Conservation (phyloP, 2,888 invertebrate species). For the Athrips mouffetella region DNA sequence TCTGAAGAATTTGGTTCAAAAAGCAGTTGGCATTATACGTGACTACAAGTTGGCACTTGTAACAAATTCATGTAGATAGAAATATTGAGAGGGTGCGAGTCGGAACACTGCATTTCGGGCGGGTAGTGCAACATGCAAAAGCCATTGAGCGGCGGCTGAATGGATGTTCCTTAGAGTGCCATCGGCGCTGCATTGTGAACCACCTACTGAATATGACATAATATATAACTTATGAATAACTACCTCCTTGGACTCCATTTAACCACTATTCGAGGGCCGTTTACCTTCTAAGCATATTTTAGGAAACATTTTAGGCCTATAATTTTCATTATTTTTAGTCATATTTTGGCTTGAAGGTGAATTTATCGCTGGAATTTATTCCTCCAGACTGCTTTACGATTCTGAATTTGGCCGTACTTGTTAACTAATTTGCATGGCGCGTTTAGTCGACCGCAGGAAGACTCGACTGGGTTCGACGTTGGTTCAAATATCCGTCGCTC, state of each 20-base stretch:
- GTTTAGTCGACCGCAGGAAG: conserved; percentile 4
- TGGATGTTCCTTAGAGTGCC: conserved; percentile 41
- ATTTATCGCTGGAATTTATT: not conserved
- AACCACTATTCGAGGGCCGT: conserved; percentile 12
- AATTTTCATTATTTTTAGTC: not conserved
- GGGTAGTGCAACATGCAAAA: conserved; percentile 8
- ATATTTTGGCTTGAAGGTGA: not conserved
- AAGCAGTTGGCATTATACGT: conserved; percentile 10
- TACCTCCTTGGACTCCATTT: conserved; percentile 28
- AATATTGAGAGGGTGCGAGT: conserved; percentile 30
- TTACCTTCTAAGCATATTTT: not conserved
- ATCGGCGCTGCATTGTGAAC: conserved; percentile 37
- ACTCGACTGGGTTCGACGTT: conserved; percentile 16
- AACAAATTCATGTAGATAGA: conserved; percentile 30
- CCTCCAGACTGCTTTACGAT: not conserved
- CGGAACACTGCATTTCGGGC: conserved; percentile 25
- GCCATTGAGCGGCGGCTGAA: conserved; percentile 34
- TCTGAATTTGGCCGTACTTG: not conserved
- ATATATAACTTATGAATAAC: conserved; percentile 31
- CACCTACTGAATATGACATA: conserved; percentile 31
- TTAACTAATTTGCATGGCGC: conserved; percentile 2
- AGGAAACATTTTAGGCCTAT: not conserved
- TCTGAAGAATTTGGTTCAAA: conserved; percentile 1
- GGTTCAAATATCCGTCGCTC: conserved; percentile 63
- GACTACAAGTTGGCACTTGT: conserved; percentile 15